phyloP scores from a whole-genome alignment of 2,113 vertebrate species.

The Lynx canadensis region DNA sequence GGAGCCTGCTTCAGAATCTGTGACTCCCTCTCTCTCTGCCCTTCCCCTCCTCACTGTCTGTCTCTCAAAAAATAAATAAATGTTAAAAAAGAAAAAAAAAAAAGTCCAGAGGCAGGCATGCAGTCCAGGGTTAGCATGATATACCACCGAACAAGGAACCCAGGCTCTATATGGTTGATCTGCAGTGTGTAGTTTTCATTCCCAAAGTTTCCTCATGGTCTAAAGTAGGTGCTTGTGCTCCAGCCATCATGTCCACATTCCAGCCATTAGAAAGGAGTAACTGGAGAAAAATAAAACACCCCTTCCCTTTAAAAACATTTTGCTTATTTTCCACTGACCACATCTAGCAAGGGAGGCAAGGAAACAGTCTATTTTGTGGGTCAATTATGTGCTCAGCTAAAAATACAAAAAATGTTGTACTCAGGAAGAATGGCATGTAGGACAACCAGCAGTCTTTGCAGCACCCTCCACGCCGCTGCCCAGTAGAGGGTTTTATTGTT shows the following conservation, averaged over 20 bases:
- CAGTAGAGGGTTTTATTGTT: neutral
- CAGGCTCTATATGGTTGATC: too few species aligned
- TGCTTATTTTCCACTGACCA: neutral
- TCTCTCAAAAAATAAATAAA: too few species aligned
- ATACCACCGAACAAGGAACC: neutral
- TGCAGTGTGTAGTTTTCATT: neutral
- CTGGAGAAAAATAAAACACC: neutral
- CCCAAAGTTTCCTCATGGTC: neutral
- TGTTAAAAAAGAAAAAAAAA: too few species aligned
- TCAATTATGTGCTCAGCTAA: neutral
- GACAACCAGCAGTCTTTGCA: neutral
- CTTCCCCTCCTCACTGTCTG: too few species aligned
- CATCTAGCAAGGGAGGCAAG: neutral
- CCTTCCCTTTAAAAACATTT: constrained; percentile 19
- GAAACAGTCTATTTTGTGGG: constrained; percentile 1
- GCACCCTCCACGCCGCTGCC: neutral
- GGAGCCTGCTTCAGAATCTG: too few species aligned
- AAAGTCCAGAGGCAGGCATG: neutral
- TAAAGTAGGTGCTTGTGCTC: neutral
- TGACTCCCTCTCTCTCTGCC: too few species aligned
- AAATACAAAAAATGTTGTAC: neutral
- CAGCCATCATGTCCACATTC: neutral
- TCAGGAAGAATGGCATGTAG: neutral
- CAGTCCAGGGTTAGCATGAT: too few species aligned
- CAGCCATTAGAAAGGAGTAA: neutral